Evolutionary conservation across 2,888 invertebrate species (phyloP), one percentile per base, ranked within the genome.

Genomic region (Eudasyphora cyanicolor): DNA sequence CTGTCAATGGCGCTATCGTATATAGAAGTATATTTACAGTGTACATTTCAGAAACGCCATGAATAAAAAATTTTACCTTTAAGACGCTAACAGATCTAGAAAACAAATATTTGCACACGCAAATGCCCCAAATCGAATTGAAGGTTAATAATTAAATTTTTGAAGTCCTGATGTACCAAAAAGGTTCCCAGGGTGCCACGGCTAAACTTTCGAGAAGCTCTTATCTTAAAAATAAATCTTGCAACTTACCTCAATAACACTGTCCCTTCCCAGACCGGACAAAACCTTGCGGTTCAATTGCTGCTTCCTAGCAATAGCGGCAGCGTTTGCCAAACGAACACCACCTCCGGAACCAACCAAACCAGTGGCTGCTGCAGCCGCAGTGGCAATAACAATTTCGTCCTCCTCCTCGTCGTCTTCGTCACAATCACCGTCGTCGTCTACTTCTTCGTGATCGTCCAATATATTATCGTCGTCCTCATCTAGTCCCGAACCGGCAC

Each of bases 261-360:
- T 89, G 85, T 91, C 91, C 62, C 89, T 90, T 85, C 89, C 89
- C 82, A 91, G 86, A 42, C 90, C 90, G 79, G 88, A 89, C 85
- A 90, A 92, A 91, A 51, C 88, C 71, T 85, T 83, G 6, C 86
- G 82, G 80, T 86, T 85, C 51, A 85, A 85, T 60, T 87, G 88
- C 21, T 88, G 87, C 19, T 87, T 86, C 45, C 87, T 64, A 42
- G 80, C 82, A 2, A 49, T 75, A n/a, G 85, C 85, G 5, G 83
- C 81, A 17, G 85, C 84, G 78, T 78, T 85, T 24, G 84, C 82
- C 67, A 84, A 67, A 51, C 79, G 85, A 19, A 84, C 87, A 75
- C 88, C 87, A 32, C 86, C 85, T 64, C 86, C 87, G 51, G 77
- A 82, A 76, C 86, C 89, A 73, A 77, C 82, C 8, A 84, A 29